Evolutionary conservation across 1,140 invertebrate species (phyloP).

Genomic region (Brachionus sp.): DNA sequence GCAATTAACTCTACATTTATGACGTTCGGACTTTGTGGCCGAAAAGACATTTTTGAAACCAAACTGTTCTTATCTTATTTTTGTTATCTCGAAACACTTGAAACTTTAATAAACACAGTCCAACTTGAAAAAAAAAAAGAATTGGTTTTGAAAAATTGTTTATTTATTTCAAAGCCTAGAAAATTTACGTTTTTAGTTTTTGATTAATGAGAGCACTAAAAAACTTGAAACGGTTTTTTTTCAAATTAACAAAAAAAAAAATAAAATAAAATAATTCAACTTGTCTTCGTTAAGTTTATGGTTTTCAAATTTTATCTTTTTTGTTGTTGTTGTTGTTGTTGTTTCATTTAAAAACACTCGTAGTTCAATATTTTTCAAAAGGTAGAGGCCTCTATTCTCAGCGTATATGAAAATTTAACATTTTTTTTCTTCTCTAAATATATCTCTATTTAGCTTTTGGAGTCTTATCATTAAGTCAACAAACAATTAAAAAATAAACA

Average conservation of each 20-base stretch:
- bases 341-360: neutral
- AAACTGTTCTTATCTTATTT: neutral
- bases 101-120: slow-evolving; percentile 14
- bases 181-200: slow-evolving; percentile 32
- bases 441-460: no score
- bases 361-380: slow-evolving; percentile 5
- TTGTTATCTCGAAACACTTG: slow-evolving; percentile 35
- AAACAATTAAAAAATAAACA: slow-evolving; percentile 40
- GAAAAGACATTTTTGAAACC: neutral
- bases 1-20: neutral
- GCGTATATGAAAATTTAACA: neutral
- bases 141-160: slow-evolving; percentile 35
- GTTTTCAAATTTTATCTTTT: neutral
- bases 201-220: slow-evolving; percentile 36
- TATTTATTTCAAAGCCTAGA: slow-evolving; percentile 35
- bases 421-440: neutral
- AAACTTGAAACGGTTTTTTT: slow-evolving; percentile 33
- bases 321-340: neutral
- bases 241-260: neutral
- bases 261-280: neutral
- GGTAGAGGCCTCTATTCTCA: neutral
- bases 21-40: neutral
- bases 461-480: slow-evolving; percentile 3
- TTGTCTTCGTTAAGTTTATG: slow-evolving; percentile 28
- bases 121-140: slow-evolving; percentile 11